Conservation (phyloP, 1,140 invertebrate species). For the Limonius californicus region DNA sequence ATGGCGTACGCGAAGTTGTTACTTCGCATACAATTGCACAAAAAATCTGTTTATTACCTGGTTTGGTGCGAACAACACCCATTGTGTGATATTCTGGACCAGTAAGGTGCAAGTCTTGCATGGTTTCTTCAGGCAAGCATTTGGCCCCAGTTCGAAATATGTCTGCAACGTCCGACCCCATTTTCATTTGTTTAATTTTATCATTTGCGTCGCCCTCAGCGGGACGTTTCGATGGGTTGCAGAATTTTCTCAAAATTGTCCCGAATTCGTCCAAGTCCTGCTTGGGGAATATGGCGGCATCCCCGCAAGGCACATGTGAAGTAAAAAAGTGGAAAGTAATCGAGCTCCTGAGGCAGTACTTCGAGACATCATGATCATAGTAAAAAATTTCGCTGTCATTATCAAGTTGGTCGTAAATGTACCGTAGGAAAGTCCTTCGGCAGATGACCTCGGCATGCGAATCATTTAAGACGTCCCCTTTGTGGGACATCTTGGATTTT, state of each 20-base stretch:
- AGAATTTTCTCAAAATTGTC: too few relatives aligned
- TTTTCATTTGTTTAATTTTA: constrained; percentile 11
- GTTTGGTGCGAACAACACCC: constrained; percentile 82
- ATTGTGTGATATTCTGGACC: constrained; percentile 66
- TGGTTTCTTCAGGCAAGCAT: constrained; percentile 56
- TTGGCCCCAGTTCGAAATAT: constrained; percentile 87
- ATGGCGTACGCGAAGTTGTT: too few relatives aligned
- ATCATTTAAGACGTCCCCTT: constrained; percentile 77
- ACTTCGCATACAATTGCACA: too few relatives aligned
- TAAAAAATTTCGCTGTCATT: constrained; percentile 45
- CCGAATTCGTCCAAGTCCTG: constrained; percentile 40
- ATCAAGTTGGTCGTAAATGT: constrained; percentile 63
- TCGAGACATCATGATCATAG: constrained; percentile 35
- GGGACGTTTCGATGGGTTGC: constrained; percentile 29
- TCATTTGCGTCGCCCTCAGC: neutral
- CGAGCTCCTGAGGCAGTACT: constrained; percentile 54
- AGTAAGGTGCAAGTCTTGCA: constrained; percentile 53
- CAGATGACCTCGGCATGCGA: constrained; percentile 89
- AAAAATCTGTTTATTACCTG: constrained; percentile 54
- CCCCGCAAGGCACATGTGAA: constrained; percentile 88
- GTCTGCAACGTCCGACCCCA: too few relatives aligned
- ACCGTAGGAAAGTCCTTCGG: constrained; percentile 75
- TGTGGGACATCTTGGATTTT: constrained; percentile 58
- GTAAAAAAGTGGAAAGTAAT: constrained; percentile 82
- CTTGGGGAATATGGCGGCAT: constrained; percentile 84